Evolutionary conservation across 1,140 invertebrate genomes (phyloP).

Genomic region (Argopecten irradians): DNA sequence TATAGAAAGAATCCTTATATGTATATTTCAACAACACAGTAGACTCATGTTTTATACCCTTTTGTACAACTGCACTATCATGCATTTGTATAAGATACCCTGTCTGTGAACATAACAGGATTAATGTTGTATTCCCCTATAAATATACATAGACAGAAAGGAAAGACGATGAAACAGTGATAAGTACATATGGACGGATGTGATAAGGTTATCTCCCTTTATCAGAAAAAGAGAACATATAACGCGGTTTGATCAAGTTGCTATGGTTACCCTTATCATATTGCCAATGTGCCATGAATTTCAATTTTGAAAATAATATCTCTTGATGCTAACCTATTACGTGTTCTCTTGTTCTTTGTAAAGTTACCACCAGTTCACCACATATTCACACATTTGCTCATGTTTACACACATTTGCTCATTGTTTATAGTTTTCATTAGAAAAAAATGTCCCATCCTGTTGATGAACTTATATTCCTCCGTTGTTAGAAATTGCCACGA

Average conservation of each 20-base stretch:
- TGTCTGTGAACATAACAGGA: neutral
- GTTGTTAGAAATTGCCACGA: neutral
- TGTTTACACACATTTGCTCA: constrained; percentile 16
- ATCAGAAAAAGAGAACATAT: constrained; percentile 18
- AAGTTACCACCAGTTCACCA: neutral
- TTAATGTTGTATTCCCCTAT: neutral
- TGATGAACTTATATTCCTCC: neutral
- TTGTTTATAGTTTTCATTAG: neutral
- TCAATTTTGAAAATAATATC: neutral
- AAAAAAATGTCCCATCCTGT: neutral
- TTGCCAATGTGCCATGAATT: constrained; percentile 12
- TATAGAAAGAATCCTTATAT: neutral
- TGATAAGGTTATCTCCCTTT: constrained; percentile 21
- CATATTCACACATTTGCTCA: constrained; percentile 8
- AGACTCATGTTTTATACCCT: neutral
- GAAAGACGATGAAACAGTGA: constrained; percentile 21
- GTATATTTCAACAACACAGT: neutral
- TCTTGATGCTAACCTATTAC: neutral
- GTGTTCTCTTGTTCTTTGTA: neutral
- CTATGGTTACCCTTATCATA: constrained; percentile 8
- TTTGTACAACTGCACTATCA: neutral
- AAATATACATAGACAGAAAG: constrained; percentile 18
- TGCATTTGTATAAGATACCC: neutral
- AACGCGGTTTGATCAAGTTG: constrained; percentile 3
- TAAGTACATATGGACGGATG: constrained; percentile 12